A percentile compares a stretch with the other conserved stretches of the same genome.
Evolutionary conservation across 2,888 invertebrate genomes (phyloP).

Genomic region (Scaptomyza reducta): DNA sequence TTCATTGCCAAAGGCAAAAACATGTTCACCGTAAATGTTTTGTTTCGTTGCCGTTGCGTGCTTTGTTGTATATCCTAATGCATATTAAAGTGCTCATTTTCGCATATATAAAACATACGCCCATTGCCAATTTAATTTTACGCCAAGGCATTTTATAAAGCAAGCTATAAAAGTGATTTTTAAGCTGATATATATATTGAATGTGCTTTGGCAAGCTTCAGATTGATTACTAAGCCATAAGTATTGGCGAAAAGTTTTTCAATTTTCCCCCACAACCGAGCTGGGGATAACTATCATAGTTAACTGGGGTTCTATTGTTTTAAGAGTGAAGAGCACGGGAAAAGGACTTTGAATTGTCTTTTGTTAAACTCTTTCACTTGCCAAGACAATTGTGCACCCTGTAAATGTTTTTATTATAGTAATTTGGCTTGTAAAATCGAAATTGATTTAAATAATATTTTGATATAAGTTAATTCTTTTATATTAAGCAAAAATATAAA

Average conservation of each 20-base stretch:
- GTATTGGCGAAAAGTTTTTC: conserved; percentile 43
- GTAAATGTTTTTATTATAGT: not conserved
- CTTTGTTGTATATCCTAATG: conserved; percentile 21
- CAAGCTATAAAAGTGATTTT: conserved; percentile 32
- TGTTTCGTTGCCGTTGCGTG: conserved; percentile 20
- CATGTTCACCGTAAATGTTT: conserved; percentile 51
- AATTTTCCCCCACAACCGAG: conserved; percentile 37
- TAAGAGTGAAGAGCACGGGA: conserved; percentile 13
- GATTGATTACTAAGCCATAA: conserved; percentile 48
- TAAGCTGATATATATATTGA: not conserved
- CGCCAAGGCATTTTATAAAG: conserved; percentile 28
- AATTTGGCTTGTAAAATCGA: too few species aligned
- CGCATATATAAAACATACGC: not conserved
- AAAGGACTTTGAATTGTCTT: conserved; percentile 8
- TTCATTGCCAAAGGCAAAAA: conserved; percentile 64
- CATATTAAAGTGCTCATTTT: conserved; percentile 52
- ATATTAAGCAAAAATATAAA: too few species aligned
- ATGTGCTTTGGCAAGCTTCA: conserved; percentile 4
- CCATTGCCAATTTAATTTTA: conserved; percentile 24
- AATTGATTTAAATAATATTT: too few species aligned
- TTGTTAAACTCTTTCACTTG: conserved; percentile 20
- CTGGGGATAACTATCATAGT: conserved; percentile 32
- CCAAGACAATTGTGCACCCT: not conserved
- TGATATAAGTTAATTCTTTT: too few species aligned
- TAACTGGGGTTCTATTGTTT: conserved; percentile 23